Base-by-base conservation (phyloP, 2,888 invertebrate genomes). In the Callinectes sapidus region DNA sequence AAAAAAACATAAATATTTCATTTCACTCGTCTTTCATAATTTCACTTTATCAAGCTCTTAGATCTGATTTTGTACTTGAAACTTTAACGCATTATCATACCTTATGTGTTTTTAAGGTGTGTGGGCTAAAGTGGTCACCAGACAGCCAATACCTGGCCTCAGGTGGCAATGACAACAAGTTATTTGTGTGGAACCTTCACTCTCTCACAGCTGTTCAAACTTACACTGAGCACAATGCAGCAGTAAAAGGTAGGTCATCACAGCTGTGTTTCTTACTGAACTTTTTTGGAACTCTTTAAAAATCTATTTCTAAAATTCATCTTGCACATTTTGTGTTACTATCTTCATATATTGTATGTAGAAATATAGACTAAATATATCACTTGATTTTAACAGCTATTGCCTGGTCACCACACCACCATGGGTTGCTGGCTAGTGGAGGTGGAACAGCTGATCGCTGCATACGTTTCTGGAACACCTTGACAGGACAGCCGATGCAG, bases 381-480 rank as follows among this genome's bases (percentile, higher is more conserved):
- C 48, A 48, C 8, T 48, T 48, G 48, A 48, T 48, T 48, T 48
- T 48, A 8, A 42, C 92, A 96, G 99, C 99, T 0, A 99, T 99
- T 95, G 99, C 99, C 39, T 99, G 99, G 99, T 99, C 99, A 1
- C 99, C 99, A 0, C 99, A 99, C 96, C 99, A 99, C 96, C 99
- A 99, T 96, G 99, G 99, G 0, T 96, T 99, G 90, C 96, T 99
- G 94, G 99, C 99, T 0, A 98, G 98, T 77, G 99, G 99, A 87
- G 99, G 99, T n/a, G 99, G 99, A n/a, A 99, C 99, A 0, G 99
- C 99, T 0, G 99, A 99, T 96, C 96, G 99, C 48, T 98, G 98
- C 95, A 99, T 99, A 94, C 97, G 99, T 35, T 99, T 99, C 96
- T 99, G 99, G 99, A 99, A 99, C 96, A 99, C 99, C 0, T 96